phyloP scores from a whole-genome alignment of 2,113 vertebrate genomes.

The Syngnathus floridae region DNA sequence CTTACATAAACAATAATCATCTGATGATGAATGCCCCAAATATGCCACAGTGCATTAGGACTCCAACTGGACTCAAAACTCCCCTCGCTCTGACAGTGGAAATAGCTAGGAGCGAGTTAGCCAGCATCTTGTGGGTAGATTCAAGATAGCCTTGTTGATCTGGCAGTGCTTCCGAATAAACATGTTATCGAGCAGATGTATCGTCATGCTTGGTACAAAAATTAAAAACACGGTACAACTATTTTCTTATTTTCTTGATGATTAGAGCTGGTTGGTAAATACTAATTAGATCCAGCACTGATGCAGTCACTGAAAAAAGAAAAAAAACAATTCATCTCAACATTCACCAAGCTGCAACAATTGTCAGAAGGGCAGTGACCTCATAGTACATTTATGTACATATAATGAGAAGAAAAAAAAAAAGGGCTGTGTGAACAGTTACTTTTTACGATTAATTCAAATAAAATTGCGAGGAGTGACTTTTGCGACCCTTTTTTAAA shows the following conservation, averaged over 20 bases:
- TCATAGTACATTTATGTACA: background rate
- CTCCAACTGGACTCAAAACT: slow-evolving; percentile 8
- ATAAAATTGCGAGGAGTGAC: background rate
- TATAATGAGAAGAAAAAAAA: too few relatives aligned
- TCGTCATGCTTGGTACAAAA: background rate
- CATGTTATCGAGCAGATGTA: slow-evolving; percentile 4
- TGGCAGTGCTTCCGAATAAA: background rate
- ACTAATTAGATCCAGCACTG: background rate
- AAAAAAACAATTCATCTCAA: background rate
- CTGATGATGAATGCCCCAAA: slow-evolving; percentile 47
- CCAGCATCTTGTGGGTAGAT: slow-evolving; percentile 1
- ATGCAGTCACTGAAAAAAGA: background rate
- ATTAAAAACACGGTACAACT: background rate
- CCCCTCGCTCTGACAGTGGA: slow-evolving; percentile 24
- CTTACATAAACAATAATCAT: slow-evolving; percentile 40
- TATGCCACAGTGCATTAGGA: slow-evolving; percentile 44
- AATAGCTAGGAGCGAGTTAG: slow-evolving; percentile 17
- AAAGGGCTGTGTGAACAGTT: background rate
- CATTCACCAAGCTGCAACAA: background rate
- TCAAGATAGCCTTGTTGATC: slow-evolving; percentile 18
- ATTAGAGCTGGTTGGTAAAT: background rate
- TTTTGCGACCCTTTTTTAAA: background rate
- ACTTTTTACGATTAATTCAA: background rate
- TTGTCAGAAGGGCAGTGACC: background rate
- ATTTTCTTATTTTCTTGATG: background rate